These are phyloP conservation scores for Mus spretus DNA, from an alignment of 2,797 vertebrate species.

Conservation along the genomic window DNA sequence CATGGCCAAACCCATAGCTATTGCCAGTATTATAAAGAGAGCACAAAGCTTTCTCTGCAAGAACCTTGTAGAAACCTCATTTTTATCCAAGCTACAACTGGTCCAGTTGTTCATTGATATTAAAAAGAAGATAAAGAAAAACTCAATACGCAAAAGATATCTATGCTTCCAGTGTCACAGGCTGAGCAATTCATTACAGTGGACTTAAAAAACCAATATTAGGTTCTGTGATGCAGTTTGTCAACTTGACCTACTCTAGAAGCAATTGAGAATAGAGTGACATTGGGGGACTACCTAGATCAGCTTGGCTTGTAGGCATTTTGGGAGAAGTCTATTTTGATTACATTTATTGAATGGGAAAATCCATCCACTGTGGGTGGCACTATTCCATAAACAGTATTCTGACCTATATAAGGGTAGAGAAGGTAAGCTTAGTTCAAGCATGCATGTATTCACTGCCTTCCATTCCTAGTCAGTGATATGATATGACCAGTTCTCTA, in stretches of 20 bases:
- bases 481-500: not conserved
- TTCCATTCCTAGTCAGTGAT: not conserved
- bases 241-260: not conserved
- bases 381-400: not conserved
- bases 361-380: not conserved
- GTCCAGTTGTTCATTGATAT: not conserved
- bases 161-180: not conserved
- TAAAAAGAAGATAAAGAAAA: not conserved
- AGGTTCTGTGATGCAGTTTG: not conserved
- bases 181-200: not conserved
- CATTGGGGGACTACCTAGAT: not conserved
- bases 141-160: not conserved
- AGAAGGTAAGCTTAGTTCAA: not conserved
- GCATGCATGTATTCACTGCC: not conserved
- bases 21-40: not conserved
- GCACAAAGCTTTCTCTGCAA: not conserved
- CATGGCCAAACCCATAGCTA: not conserved
- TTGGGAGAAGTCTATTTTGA: not conserved
- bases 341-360: not conserved
- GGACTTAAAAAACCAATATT: not conserved
- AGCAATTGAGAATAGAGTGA: too few species aligned
- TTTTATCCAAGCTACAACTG: not conserved
- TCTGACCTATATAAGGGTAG: not conserved
- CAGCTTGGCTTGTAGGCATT: not conserved
- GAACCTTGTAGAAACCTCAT: not conserved